These are phyloP conservation scores for Sebastes hubbsi DNA, from an alignment of 2,797 vertebrate genomes.

Conservation along the genomic window DNA sequence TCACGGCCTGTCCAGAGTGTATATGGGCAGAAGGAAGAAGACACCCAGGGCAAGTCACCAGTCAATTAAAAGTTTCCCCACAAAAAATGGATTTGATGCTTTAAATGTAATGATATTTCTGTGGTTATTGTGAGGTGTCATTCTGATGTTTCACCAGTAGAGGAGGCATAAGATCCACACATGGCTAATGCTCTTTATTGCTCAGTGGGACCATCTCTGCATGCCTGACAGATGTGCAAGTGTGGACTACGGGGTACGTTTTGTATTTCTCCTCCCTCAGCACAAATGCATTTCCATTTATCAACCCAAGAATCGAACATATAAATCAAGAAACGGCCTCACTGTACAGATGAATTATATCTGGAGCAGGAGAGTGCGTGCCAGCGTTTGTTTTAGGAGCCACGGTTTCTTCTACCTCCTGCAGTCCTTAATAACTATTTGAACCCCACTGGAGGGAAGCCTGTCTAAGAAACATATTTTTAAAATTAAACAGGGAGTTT, in stretches of 20 bases:
- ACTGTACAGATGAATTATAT: background rate
- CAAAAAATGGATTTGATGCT: background rate
- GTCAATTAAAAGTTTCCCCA: background rate
- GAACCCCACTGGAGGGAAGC: conserved; percentile 25
- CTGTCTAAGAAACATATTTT: conserved; percentile 15
- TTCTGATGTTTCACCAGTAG: conserved; percentile 61
- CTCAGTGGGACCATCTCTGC: background rate
- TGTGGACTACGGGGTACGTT: background rate
- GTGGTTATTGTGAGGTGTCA: background rate
- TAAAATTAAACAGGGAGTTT: conserved; percentile 69
- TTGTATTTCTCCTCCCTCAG: background rate
- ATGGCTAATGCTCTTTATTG: background rate
- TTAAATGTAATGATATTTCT: background rate
- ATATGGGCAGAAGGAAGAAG: background rate
- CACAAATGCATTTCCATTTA: background rate
- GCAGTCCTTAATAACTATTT: conserved; percentile 32
- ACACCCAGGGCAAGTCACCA: background rate
- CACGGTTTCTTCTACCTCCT: background rate
- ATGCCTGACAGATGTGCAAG: background rate
- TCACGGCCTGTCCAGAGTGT: background rate
- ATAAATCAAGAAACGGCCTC: conserved; percentile 4
- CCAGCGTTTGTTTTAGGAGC: background rate
- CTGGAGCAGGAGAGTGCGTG: background rate
- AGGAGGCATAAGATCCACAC: conserved; percentile 35
- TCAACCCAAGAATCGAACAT: background rate